Conservation (phyloP, 2,797 vertebrate species). For the Dipus sagitta region DNA sequence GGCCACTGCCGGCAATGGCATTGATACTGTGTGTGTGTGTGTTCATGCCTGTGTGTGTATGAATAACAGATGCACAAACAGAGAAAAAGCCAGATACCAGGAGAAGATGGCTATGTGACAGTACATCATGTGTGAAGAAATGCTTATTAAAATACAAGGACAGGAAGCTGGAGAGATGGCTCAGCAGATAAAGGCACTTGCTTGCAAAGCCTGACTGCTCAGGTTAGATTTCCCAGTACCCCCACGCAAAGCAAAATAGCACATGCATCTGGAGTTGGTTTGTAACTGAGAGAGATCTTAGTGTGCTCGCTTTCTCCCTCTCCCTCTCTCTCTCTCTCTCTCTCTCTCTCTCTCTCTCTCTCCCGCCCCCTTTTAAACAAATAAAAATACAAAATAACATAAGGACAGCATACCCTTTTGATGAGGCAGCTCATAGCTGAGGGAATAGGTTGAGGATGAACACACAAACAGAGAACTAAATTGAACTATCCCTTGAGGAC, state of each 20-base stretch:
- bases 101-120: background rate
- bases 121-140: background rate
- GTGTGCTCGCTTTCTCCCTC: too few relatives aligned
- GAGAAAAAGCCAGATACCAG: background rate
- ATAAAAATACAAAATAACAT: too few relatives aligned
- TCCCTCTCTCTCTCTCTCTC: too few relatives aligned
- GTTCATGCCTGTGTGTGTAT: background rate
- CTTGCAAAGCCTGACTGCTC: too few relatives aligned
- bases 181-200: too few relatives aligned
- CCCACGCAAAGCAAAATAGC: too few relatives aligned
- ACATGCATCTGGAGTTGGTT: too few relatives aligned
- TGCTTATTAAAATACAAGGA: background rate
- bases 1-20: background rate
- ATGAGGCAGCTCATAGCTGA: background rate
- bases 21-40: background rate
- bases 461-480: background rate
- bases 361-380: too few relatives aligned
- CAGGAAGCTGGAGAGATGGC: background rate
- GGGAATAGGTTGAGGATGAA: background rate
- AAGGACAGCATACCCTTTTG: background rate
- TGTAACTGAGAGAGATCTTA: too few relatives aligned
- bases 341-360: too few relatives aligned
- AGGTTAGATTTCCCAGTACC: too few relatives aligned
- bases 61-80: background rate
- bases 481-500: background rate